Percentiles rank a stretch among this genome's conserved stretches.
Evolutionary conservation across 2,888 invertebrate genomes (phyloP).

Genomic region (Timema cristinae): DNA sequence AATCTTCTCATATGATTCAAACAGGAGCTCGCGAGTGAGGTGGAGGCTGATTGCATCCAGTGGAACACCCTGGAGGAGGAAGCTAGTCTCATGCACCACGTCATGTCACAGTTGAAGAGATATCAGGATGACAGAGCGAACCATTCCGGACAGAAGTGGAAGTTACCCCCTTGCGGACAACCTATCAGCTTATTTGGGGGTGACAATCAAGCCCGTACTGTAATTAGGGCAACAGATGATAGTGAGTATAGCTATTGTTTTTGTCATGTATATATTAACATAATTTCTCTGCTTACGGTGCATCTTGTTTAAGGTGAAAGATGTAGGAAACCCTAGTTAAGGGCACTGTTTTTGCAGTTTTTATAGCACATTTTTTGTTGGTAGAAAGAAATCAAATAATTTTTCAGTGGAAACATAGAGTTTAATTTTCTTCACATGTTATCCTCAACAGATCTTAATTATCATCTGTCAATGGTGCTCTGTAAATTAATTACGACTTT

Average conservation of each 20-base stretch:
- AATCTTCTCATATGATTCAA: neutral
- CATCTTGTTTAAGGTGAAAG: too few relatives aligned
- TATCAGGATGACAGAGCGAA: conserved; percentile 57
- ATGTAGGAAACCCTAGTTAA: too few relatives aligned
- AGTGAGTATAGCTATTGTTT: conserved; percentile 48
- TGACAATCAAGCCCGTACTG: conserved; percentile 43
- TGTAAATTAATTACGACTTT: too few relatives aligned
- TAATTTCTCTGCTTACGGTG: too few relatives aligned
- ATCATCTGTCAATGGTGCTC: too few relatives aligned
- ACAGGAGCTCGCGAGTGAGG: conserved; percentile 64
- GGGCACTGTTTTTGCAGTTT: too few relatives aligned
- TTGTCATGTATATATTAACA: too few relatives aligned
- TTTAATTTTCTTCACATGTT: too few relatives aligned
- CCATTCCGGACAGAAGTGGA: conserved; percentile 64
- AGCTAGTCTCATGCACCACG: conserved; percentile 63
- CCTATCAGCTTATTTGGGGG: conserved; percentile 60
- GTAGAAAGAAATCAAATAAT: neutral
- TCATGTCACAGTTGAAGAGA: conserved; percentile 58
- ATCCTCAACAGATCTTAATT: too few relatives aligned
- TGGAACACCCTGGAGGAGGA: conserved; percentile 60
- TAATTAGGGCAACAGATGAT: conserved; percentile 62
- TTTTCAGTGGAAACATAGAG: too few relatives aligned
- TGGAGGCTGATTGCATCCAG: conserved; percentile 60
- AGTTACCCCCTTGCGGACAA: conserved; percentile 64
- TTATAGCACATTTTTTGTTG: conserved; percentile 2